Evolutionary conservation across 2,797 vertebrate species (phyloP).

Genomic region (Toxotes lorentzi): DNA sequence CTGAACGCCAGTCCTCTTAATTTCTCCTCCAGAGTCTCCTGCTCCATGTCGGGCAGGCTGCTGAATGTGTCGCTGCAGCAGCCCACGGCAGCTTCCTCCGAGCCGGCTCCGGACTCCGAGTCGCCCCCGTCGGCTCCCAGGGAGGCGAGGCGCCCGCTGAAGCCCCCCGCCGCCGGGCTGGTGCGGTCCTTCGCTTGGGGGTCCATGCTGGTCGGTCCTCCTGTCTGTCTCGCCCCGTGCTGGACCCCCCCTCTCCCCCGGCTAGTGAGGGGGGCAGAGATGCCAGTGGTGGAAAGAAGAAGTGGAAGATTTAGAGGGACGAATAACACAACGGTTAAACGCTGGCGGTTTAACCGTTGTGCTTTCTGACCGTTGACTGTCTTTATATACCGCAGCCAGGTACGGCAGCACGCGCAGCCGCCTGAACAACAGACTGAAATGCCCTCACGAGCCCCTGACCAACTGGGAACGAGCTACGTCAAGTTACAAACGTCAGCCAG

Average conservation of each 20-base stretch:
- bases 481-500: background rate
- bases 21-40: conserved; percentile 93
- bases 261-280: conserved; percentile 40
- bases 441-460: conserved; percentile 53
- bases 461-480: conserved; percentile 15
- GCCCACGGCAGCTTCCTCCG: conserved; percentile 77
- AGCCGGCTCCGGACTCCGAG: conserved; percentile 79
- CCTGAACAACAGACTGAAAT: conserved; percentile 58
- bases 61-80: conserved; percentile 80
- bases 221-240: conserved; percentile 65
- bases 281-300: conserved; percentile 34
- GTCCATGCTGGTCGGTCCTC: conserved; percentile 81
- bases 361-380: conserved; percentile 37
- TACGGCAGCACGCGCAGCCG: conserved; percentile 57
- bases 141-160: conserved; percentile 71
- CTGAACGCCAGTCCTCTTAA: conserved; percentile 93
- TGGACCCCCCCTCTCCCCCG: conserved; percentile 67
- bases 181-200: conserved; percentile 78
- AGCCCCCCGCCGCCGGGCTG: conserved; percentile 66
- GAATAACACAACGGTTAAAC: background rate
- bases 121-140: conserved; percentile 85
- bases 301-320: background rate
- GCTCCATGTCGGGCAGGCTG: conserved; percentile 87
- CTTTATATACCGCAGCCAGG: conserved; percentile 44
- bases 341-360: conserved; percentile 15